Conservation (phyloP, 2,113 vertebrate species). For the Hippocampus zosterae region DNA sequence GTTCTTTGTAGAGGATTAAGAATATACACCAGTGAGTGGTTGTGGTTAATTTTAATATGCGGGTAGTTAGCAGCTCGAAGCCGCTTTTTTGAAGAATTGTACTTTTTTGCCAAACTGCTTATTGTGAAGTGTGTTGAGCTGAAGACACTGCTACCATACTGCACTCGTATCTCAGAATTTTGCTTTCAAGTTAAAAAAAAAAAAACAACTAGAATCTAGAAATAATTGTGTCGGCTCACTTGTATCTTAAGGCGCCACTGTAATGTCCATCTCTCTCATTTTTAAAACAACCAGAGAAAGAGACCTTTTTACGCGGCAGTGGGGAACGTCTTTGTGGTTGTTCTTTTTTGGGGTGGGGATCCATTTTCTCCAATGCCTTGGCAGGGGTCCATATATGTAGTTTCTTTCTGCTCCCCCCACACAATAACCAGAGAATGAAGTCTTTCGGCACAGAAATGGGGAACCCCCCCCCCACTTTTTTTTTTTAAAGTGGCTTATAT, state of each 20-base stretch:
- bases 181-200: neutral
- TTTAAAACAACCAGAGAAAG: constrained; percentile 45
- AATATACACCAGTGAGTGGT: no score
- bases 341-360: neutral
- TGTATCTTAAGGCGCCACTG: neutral
- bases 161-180: neutral
- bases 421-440: neutral
- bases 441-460: neutral
- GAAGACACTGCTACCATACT: neutral
- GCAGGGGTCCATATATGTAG: neutral
- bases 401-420: neutral
- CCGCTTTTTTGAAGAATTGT: neutral
- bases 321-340: neutral
- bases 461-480: neutral
- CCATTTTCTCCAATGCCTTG: neutral
- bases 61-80: neutral
- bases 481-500: neutral
- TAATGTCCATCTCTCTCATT: neutral
- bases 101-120: neutral
- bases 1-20: no score
- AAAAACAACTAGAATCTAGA: neutral
- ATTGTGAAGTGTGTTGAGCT: neutral
- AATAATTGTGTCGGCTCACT: neutral
- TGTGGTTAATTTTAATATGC: neutral
- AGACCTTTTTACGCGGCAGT: constrained; percentile 25